These are phyloP conservation scores for Aplodontia rufa DNA, from an alignment of 2,113 vertebrate species.

Conservation along the genomic window DNA sequence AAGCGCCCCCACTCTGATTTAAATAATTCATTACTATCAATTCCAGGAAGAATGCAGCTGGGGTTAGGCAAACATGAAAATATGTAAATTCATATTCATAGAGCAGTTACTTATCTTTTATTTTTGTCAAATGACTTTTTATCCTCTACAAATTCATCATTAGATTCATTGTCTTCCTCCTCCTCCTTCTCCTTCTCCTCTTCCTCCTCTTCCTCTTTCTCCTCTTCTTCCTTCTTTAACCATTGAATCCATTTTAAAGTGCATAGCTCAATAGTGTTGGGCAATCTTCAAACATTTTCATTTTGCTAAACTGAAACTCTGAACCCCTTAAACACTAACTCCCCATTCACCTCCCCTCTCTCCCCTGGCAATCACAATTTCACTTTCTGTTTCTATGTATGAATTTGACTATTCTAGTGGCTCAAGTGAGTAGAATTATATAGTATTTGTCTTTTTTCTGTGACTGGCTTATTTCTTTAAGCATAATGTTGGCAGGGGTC, in stretches of 20 bases:
- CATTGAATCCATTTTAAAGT: too few relatives aligned
- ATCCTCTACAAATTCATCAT: neutral
- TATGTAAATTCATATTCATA: neutral
- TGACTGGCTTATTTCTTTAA: neutral
- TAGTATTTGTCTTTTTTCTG: neutral
- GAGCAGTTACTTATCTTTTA: neutral
- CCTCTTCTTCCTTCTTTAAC: neutral
- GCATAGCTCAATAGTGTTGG: too few relatives aligned
- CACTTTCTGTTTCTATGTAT: neutral
- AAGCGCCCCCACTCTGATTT: neutral
- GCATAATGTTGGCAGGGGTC: too few relatives aligned
- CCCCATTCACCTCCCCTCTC: too few relatives aligned
- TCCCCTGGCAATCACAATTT: too few relatives aligned
- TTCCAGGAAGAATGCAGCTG: neutral
- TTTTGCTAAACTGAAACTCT: too few relatives aligned
- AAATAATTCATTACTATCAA: neutral
- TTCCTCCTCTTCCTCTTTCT: neutral
- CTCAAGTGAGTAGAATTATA: neutral
- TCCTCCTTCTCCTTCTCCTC: neutral
- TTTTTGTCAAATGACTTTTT: neutral
- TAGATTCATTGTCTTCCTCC: neutral
- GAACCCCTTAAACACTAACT: neutral
- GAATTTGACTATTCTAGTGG: too few relatives aligned
- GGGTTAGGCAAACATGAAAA: neutral
- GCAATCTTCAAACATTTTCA: neutral